Base-by-base conservation (phyloP, 37 sponge, comb jelly and placozoan species). In the Agelas oroides region DNA sequence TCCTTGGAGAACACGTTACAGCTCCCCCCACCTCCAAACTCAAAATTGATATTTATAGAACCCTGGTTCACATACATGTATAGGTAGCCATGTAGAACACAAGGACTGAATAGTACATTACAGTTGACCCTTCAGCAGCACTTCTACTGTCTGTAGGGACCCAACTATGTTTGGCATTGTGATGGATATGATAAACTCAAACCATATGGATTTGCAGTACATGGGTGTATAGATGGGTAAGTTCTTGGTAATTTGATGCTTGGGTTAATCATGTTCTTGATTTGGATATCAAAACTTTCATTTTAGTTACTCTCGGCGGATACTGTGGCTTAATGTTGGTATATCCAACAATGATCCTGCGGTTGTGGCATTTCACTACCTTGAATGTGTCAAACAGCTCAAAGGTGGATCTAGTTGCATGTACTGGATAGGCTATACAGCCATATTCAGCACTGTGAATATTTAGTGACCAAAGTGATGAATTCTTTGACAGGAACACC, bases 151-250 rank as follows among this genome's bases (percentile, higher is more conserved):
- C n/a, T n/a, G n/a, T n/a, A 86, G 79, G 80, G 87, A 15, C 79
- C 87, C 15, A 79, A 85, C 41, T 85, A 35, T 40, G 23, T 76
- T 12, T 85, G 86, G 87, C 87, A 86, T 40, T n/a, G 70, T 17
- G 79, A 86, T 37, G 87, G 87, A 5, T 86, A 85, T 71, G 79
- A 86, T 55, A 86, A 86, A 40, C 46, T 86, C 2, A 85, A 85
- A 67, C 86, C 70, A 1, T 85, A 56, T 53, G 77, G 87, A 37
- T 78, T 86, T 70, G 41, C 80, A 39, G 78, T 86, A 14, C 87
- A 86, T 78, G 87, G 79, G 1, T 86, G 79, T 59, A 70, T 86
- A 55, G 87, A 86, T 71, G 87, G 87, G 80, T 86, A 67, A 34
- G 72, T 14, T 25, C 25, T 61, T 18, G 1, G 33, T 25, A 61